Evolutionary conservation across 2,113 vertebrate genomes (phyloP).

Genomic region (Australoheros scitulus): DNA sequence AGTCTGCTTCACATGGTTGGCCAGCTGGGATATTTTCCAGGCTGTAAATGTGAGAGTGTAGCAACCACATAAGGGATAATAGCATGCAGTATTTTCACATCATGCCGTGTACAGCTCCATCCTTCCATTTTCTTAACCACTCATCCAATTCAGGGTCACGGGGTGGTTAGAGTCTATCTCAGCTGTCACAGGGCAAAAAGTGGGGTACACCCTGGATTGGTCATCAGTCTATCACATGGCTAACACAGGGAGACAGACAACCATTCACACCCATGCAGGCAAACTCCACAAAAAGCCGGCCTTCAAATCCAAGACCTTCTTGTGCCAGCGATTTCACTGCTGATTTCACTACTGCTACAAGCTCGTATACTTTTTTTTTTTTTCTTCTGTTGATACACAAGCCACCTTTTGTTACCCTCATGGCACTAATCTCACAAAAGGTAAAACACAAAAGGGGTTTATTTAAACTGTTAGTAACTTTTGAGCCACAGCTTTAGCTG

Average conservation of each 20-base stretch:
- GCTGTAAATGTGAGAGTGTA: neutral
- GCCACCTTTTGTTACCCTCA: neutral
- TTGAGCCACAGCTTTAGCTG: neutral
- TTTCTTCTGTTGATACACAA: neutral
- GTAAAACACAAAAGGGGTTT: neutral
- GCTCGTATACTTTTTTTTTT: neutral
- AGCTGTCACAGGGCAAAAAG: neutral
- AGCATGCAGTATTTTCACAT: neutral
- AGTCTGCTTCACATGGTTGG: conserved; percentile 8
- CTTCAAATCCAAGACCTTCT: neutral
- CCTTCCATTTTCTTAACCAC: neutral
- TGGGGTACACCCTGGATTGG: neutral
- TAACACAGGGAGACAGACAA: neutral
- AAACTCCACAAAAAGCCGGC: neutral
- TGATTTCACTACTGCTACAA: too few relatives aligned
- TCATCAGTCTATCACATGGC: neutral
- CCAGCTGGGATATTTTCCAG: conserved; percentile 28
- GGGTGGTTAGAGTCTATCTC: neutral
- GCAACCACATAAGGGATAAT: neutral
- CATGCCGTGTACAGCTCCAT: neutral
- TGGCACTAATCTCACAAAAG: neutral
- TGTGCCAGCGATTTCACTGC: neutral
- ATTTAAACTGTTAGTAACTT: neutral
- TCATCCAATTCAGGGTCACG: neutral
- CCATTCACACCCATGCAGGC: neutral